phyloP scores from a whole-genome alignment of 2,888 invertebrate genomes.

The Mythimna loreyi region DNA sequence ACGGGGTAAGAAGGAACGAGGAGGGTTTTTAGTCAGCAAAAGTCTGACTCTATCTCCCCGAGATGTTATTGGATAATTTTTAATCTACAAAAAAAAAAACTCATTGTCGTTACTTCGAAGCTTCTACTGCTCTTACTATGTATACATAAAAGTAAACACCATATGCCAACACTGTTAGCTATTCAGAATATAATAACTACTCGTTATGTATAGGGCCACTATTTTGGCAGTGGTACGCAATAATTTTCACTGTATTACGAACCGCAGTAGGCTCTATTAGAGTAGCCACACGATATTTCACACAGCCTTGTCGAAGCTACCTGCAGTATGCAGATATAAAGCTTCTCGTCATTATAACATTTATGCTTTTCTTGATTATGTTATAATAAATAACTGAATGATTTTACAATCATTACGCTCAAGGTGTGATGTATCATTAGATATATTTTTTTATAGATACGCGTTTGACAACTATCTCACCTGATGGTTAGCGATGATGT shows the following conservation, averaged over 20 bases:
- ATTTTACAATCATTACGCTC: background rate
- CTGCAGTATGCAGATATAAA: slow-evolving; percentile 58
- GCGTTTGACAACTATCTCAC: background rate
- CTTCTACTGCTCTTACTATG: too few relatives aligned
- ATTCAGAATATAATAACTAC: background rate
- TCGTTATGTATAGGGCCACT: slow-evolving; percentile 29
- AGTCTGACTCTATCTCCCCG: too few relatives aligned
- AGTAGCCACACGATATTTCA: slow-evolving; percentile 69
- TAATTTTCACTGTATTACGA: slow-evolving; percentile 70
- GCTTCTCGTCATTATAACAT: background rate
- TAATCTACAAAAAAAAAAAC: too few relatives aligned
- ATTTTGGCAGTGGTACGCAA: slow-evolving; percentile 69
- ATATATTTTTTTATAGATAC: background rate
- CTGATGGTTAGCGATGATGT: too few relatives aligned
- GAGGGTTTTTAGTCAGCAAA: too few relatives aligned
- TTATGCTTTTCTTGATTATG: slow-evolving; percentile 1
- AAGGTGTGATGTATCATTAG: background rate
- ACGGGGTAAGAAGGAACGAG: too few relatives aligned
- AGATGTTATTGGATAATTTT: too few relatives aligned
- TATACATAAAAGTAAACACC: too few relatives aligned
- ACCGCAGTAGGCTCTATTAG: slow-evolving; percentile 65
- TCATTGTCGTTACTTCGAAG: too few relatives aligned
- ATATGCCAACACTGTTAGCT: too few relatives aligned
- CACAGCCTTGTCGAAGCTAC: slow-evolving; percentile 66
- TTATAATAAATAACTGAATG: slow-evolving; percentile 9